phyloP scores from a whole-genome alignment of 2,113 vertebrate species.

The Prunella fulvescens region DNA sequence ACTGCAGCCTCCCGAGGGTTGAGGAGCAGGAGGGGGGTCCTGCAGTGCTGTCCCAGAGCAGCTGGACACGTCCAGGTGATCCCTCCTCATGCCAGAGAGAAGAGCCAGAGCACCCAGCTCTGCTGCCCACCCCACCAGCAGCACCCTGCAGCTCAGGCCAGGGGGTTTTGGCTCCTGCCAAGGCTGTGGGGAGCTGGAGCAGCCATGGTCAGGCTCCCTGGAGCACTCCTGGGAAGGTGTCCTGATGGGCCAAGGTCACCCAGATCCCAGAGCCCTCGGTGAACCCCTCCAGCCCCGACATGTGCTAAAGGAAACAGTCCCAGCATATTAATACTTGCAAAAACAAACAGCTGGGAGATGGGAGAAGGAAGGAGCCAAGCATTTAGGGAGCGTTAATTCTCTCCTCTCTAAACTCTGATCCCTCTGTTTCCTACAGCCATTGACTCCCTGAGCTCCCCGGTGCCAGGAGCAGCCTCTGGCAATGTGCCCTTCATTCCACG shows the following conservation, averaged over 20 bases:
- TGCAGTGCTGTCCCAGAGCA: not conserved
- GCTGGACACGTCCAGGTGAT: not conserved
- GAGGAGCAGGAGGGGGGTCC: not conserved
- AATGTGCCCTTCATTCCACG: not conserved
- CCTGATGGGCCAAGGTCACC: not conserved
- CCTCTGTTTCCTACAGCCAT: not conserved
- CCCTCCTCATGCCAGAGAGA: rapidly evolving
- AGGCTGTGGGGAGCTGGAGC: rapidly evolving
- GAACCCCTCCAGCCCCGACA: not conserved
- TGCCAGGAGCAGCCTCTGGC: not conserved
- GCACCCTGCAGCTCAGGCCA: rapidly evolving
- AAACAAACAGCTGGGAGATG: conserved; percentile 8
- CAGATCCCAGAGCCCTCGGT: not conserved
- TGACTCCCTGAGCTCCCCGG: not conserved
- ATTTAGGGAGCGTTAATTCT: not conserved
- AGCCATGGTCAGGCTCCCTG: rapidly evolving
- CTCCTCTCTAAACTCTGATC: not conserved
- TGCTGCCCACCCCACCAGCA: rapidly evolving
- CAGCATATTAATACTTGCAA: not conserved
- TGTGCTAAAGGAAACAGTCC: not conserved
- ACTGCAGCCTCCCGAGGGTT: not conserved
- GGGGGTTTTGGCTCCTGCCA: rapidly evolving
- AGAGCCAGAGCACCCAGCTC: rapidly evolving
- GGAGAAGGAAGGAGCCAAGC: not conserved
- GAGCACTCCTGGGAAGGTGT: not conserved